Evolutionary conservation across 2,797 vertebrate species (phyloP).

Genomic region (Leptodactylus fallax): DNA sequence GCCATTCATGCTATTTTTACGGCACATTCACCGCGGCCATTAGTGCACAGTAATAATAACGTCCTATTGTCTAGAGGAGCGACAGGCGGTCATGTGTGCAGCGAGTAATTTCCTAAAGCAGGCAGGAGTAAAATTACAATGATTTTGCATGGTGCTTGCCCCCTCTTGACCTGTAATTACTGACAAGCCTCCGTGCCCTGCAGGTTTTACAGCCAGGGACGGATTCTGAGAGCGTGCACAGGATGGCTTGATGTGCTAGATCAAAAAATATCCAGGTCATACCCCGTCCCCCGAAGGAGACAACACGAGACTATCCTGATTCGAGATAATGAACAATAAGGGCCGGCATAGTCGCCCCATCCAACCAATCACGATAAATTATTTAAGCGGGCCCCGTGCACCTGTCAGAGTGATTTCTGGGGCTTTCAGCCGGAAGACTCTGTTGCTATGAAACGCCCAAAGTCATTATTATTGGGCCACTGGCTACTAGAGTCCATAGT

Average conservation of each 20-base stretch:
- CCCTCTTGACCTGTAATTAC: slow-evolving; percentile 45
- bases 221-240: background rate
- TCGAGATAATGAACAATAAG: slow-evolving; percentile 18
- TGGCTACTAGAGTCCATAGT: slow-evolving; percentile 48
- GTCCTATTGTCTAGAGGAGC: background rate
- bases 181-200: background rate
- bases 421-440: slow-evolving; percentile 68
- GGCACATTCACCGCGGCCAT: background rate
- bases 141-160: background rate
- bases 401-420: slow-evolving; percentile 74
- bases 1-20: background rate
- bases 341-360: slow-evolving; percentile 40
- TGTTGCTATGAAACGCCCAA: slow-evolving; percentile 68
- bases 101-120: background rate
- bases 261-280: slow-evolving; percentile 20
- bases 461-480: slow-evolving; percentile 77
- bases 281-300: slow-evolving; percentile 8
- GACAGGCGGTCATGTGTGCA: background rate
- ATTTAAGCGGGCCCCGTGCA: slow-evolving; percentile 67
- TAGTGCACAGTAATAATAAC: background rate
- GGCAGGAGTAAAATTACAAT: background rate
- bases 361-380: slow-evolving; percentile 65
- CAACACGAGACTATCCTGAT: background rate
- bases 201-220: background rate
- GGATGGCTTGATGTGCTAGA: background rate